Base-by-base conservation (phyloP, 30 jellyfish, hydroid and myxozoan species). In the Chironex yamaguchii region DNA sequence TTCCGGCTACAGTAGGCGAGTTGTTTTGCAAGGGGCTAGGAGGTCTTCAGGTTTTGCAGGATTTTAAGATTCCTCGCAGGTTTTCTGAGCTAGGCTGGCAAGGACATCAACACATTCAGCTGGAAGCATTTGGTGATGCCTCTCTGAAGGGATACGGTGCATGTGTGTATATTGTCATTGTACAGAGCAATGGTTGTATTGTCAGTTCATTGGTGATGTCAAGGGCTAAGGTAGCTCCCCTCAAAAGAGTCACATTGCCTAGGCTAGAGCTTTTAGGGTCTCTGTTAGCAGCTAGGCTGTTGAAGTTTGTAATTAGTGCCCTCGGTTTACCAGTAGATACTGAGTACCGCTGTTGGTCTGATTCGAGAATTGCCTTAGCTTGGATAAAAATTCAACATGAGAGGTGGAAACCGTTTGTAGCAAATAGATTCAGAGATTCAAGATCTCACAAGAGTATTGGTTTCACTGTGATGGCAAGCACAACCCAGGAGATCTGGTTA, bases 91-190 rank as follows among this genome's bases (percentile, higher is more conserved):
- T 29, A 3, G 67, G 21, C 4, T 23, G 25, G 80, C 4, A 66
- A 6, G 22, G 29, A 17, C 12, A 29, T 67, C 11, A 11, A 6
- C 25, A 22, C 9, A 29, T 67, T 11, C 21, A 67, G 22, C 22
- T 67, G 12, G 69, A 67, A 14, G 31, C 80, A 4, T 67, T 67
- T 67, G 25, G 80, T 67, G 80, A 67, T 29, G 80, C 80, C 4
- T 67, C 80, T 67, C 22, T 11, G 67, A 67, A 23, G 29, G 80
- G 17, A 11, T 67, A 14, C 29, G 67, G 20, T 20, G 80, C 80
- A 20, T 66, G 22, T 2, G 25, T 17, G 12, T 67, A 67, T 29
- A 29, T 67, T 12, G 29, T 66, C 12, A 14, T 31, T 14, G 17
- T 29, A 3, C n/a, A 4, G 31, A 26, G 32, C 6, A 26, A 58